Conservation (phyloP, 2,888 invertebrate species). For the Pomacea canaliculata region DNA sequence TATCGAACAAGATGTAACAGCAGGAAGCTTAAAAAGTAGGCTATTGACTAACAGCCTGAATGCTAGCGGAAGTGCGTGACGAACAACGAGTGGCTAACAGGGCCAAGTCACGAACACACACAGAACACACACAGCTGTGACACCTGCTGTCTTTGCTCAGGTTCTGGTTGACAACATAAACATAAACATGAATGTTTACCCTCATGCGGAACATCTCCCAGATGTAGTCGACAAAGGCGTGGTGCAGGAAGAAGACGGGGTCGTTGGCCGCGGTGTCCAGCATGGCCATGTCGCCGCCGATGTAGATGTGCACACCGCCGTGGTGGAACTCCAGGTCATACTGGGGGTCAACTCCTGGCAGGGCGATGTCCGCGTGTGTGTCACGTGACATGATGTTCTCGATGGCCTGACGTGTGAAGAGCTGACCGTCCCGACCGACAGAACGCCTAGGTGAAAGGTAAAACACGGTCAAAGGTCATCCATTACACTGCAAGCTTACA, state of each 20-base stretch:
- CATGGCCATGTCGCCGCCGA: constrained; percentile 55
- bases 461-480: constrained; percentile 20
- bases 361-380: constrained; percentile 33
- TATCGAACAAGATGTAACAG: too few relatives aligned
- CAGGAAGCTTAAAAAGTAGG: too few relatives aligned
- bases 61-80: too few relatives aligned
- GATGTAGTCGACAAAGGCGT: constrained; percentile 50
- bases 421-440: constrained; percentile 48
- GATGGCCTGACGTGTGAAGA: constrained; percentile 35
- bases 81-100: too few relatives aligned
- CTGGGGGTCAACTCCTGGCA: constrained; percentile 44
- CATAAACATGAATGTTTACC: constrained; percentile 16
- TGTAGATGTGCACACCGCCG: constrained; percentile 55
- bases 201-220: constrained; percentile 50
- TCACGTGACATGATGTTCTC: constrained; percentile 11
- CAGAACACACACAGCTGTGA: too few relatives aligned
- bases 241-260: constrained; percentile 55
- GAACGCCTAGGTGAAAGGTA: constrained; percentile 30
- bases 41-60: too few relatives aligned
- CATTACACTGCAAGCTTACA: constrained; percentile 5
- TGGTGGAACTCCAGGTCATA: constrained; percentile 58
- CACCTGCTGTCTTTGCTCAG: too few relatives aligned
- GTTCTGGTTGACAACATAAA: too few relatives aligned
- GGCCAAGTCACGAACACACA: too few relatives aligned
- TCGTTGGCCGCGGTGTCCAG: constrained; percentile 56